phyloP scores from a whole-genome alignment of 2,113 vertebrate genomes.

The Psilopsiagon aurifrons region DNA sequence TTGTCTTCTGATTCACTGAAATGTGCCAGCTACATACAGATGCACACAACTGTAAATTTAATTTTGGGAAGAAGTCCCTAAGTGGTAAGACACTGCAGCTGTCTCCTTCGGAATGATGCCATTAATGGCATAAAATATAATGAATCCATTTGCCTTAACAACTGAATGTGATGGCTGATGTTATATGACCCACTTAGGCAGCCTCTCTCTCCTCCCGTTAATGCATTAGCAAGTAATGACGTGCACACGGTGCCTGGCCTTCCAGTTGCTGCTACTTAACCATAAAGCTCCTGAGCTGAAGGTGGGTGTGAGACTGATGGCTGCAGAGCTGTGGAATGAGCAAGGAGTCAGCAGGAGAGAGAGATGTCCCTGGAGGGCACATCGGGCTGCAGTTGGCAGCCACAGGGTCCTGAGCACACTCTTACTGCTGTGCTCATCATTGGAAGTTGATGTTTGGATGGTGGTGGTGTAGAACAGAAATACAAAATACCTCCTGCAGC shows the following conservation, averaged over 20 bases:
- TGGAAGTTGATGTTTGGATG: not conserved
- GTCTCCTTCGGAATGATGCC: not conserved
- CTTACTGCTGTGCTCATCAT: fast-evolving
- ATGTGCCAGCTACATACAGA: not conserved
- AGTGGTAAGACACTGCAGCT: conserved; percentile 13
- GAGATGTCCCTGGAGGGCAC: not conserved
- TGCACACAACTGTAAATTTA: not conserved
- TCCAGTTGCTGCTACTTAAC: conserved; percentile 12
- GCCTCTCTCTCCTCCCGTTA: not conserved
- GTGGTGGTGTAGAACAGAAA: not conserved
- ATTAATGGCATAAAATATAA: conserved; percentile 21
- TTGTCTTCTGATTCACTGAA: not conserved
- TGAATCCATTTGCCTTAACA: conserved; percentile 43
- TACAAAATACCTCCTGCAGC: not conserved
- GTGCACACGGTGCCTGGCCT: not conserved
- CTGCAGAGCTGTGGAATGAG: not conserved
- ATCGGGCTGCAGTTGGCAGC: fast-evolving
- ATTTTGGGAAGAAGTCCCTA: conserved; percentile 15
- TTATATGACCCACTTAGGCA: conserved; percentile 32
- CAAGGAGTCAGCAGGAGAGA: not conserved
- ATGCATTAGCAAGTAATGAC: conserved; percentile 4
- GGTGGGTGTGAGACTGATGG: not conserved
- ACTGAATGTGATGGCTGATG: conserved; percentile 18
- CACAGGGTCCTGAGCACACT: not conserved
- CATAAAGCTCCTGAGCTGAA: conserved; percentile 15